These are phyloP conservation scores for Hylaeus volcanicus DNA, from an alignment of 1,140 invertebrate genomes.

Conservation along the genomic window DNA sequence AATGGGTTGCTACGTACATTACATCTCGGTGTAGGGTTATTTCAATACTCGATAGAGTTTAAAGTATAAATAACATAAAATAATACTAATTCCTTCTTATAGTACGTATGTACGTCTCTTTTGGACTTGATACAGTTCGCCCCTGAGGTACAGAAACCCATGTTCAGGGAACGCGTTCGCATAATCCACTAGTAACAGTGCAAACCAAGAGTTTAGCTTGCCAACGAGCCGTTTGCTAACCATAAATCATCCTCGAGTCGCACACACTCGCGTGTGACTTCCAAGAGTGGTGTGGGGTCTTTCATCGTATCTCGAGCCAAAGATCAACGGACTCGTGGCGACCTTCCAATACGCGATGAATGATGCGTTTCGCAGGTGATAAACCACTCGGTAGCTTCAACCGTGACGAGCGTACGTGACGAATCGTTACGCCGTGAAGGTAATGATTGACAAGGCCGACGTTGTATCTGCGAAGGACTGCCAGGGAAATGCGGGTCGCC, in stretches of 20 bases:
- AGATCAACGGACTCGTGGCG: constrained; percentile 33
- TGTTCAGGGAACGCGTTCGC: background rate
- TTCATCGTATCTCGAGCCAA: background rate
- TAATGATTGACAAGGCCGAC: constrained; percentile 60
- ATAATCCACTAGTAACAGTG: background rate
- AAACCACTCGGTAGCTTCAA: constrained; percentile 19
- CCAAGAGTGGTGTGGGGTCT: background rate
- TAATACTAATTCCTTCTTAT: too few species aligned
- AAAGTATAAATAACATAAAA: too few species aligned
- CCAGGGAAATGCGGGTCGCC: constrained; percentile 61
- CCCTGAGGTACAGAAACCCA: too few species aligned
- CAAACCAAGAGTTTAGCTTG: background rate
- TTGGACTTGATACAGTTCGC: too few species aligned
- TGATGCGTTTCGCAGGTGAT: constrained; percentile 20
- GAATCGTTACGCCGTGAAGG: constrained; percentile 54
- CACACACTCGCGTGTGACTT: background rate
- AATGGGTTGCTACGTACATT: too few species aligned
- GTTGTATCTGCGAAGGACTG: constrained; percentile 52
- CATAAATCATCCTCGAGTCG: background rate
- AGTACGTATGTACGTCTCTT: too few species aligned
- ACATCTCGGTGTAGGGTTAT: too few species aligned
- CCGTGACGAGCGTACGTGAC: constrained; percentile 24
- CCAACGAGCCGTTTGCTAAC: background rate
- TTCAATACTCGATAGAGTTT: too few species aligned
- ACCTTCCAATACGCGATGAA: constrained; percentile 32